These are phyloP conservation scores for Lucinisca nassula DNA, from an alignment of 2,888 invertebrate genomes.

Conservation along the genomic window DNA sequence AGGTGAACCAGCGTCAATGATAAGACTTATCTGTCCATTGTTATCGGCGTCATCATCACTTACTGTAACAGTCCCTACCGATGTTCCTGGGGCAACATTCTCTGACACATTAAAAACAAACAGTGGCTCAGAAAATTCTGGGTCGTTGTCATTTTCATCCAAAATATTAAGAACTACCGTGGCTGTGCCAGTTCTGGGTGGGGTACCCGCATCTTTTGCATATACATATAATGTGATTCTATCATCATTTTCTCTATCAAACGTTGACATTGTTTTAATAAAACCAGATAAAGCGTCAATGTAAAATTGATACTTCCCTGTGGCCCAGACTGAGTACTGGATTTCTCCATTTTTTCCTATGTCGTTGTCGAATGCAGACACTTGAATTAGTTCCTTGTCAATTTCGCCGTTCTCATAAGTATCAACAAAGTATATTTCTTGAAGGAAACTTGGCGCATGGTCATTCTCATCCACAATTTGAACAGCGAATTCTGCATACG, in stretches of 20 bases:
- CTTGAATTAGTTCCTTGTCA: constrained; percentile 74
- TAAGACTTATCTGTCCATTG: constrained; percentile 70
- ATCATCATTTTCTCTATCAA: constrained; percentile 76
- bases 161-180: constrained; percentile 66
- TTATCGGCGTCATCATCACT: constrained; percentile 72
- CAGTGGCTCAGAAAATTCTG: constrained; percentile 57
- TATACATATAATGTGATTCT: constrained; percentile 73
- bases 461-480: constrained; percentile 95
- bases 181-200: constrained; percentile 72
- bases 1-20: constrained; percentile 60
- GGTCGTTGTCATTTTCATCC: constrained; percentile 72
- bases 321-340: constrained; percentile 68
- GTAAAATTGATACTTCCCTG: constrained; percentile 65
- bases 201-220: constrained; percentile 75
- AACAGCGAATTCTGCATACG: constrained; percentile 73
- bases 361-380: constrained; percentile 77
- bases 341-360: constrained; percentile 76
- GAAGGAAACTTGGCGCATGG: constrained; percentile 94
- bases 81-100: constrained; percentile 57
- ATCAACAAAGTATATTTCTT: constrained; percentile 82
- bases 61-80: constrained; percentile 58
- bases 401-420: constrained; percentile 74
- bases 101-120: constrained; percentile 68
- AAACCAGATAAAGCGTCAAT: constrained; percentile 76
- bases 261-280: constrained; percentile 72